Evolutionary conservation across 2,888 invertebrate species (phyloP).

Genomic region (Andricus quercusramuli): DNA sequence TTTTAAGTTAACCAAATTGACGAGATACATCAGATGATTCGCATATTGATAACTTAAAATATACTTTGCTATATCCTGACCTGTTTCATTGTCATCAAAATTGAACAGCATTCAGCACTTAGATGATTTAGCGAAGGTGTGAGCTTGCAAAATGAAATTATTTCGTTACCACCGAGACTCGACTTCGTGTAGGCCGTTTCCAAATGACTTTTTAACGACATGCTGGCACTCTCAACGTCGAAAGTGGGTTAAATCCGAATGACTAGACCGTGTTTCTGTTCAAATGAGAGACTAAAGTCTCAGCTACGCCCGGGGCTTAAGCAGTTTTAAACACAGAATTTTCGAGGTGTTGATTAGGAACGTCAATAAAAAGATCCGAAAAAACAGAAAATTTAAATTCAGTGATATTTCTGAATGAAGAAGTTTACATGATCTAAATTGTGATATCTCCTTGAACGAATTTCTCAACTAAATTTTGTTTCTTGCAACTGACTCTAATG

Average conservation of each 20-base stretch:
- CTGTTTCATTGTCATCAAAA: neutral
- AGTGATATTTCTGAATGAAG: no score
- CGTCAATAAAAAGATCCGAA: no score
- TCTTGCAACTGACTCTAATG: no score
- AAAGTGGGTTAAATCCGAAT: constrained; percentile 16
- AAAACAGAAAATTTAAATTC: no score
- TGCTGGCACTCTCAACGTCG: neutral
- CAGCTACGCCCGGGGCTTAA: neutral
- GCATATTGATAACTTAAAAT: neutral
- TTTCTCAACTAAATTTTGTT: no score
- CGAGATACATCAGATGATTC: neutral
- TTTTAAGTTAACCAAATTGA: neutral
- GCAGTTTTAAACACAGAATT: neutral
- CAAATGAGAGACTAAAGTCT: neutral
- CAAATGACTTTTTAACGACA: constrained; percentile 22
- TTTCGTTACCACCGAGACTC: constrained; percentile 3
- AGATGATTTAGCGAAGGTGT: neutral
- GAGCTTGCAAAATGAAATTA: constrained; percentile 19
- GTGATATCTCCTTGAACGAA: no score
- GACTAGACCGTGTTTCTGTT: neutral
- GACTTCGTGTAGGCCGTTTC: neutral
- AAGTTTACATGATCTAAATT: no score
- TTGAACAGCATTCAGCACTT: neutral
- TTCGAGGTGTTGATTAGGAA: neutral
- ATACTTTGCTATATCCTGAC: neutral